A percentile compares a stretch with the other conserved stretches of the same genome.
These are phyloP conservation scores for Isurus oxyrinchus DNA, from an alignment of 2,113 vertebrate genomes.

Conservation along the genomic window DNA sequence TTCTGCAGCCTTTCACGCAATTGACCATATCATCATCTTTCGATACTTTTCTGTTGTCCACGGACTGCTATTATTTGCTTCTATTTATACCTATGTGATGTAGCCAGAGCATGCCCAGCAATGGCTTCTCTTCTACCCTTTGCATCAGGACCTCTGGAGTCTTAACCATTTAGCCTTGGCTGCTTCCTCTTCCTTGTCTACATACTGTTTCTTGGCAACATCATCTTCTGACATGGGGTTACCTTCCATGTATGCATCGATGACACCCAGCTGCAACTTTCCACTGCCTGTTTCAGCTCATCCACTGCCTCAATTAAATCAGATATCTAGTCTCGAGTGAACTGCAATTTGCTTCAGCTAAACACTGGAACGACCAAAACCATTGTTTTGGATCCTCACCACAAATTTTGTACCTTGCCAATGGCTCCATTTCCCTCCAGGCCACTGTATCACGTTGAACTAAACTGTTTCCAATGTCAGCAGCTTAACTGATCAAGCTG, in stretches of 20 bases:
- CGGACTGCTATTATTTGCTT: not conserved
- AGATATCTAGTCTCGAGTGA: not conserved
- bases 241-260: not conserved
- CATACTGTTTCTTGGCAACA: not conserved
- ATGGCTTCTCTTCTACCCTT: not conserved
- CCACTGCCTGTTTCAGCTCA: not conserved
- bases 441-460: not conserved
- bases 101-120: not conserved
- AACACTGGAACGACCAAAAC: not conserved
- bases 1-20: not conserved
- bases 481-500: not conserved
- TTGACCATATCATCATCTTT: not conserved
- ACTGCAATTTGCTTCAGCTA: not conserved
- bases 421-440: not conserved
- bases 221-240: not conserved
- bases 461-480: not conserved
- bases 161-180: not conserved
- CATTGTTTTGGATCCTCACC: not conserved
- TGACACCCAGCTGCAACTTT: not conserved
- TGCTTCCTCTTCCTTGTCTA: not conserved
- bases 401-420: not conserved
- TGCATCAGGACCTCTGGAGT: not conserved
- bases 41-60: not conserved
- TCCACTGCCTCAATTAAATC: not conserved
- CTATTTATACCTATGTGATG: not conserved